Evolutionary conservation across 2,113 vertebrate genomes (phyloP).

Genomic region (Hyaena hyaena): DNA sequence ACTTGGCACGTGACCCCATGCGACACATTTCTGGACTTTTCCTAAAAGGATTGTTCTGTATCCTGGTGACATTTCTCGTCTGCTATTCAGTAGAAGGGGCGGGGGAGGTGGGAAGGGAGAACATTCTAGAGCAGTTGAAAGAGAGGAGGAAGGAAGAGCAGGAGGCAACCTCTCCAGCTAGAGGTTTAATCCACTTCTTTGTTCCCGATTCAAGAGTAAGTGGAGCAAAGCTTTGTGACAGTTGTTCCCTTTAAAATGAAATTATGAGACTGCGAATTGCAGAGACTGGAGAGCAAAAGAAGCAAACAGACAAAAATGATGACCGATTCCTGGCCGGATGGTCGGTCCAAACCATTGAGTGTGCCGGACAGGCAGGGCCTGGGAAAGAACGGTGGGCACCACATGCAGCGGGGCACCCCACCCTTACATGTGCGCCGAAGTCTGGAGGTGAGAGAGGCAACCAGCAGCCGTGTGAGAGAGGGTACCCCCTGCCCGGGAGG

Average conservation of each 20-base stretch:
- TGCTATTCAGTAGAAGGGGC: neutral
- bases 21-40: too few relatives aligned
- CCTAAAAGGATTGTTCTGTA: neutral
- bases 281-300: conserved; percentile 10
- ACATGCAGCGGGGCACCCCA: neutral
- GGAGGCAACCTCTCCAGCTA: fast-evolving
- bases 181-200: neutral
- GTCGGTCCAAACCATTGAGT: neutral
- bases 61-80: neutral
- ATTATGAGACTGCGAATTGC: neutral
- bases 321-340: neutral
- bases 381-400: neutral
- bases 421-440: neutral
- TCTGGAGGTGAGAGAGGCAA: neutral
- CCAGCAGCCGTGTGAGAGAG: neutral
- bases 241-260: conserved; percentile 34
- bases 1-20: fast-evolving
- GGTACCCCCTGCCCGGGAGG: conserved; percentile 49
- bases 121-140: too few relatives aligned
- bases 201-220: neutral
- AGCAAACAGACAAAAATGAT: neutral
- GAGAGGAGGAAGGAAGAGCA: fast-evolving
- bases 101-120: too few relatives aligned
- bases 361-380: neutral
- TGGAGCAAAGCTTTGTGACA: neutral